Conservation (phyloP, 2,113 vertebrate species). For the Vulpes ferrilata region DNA sequence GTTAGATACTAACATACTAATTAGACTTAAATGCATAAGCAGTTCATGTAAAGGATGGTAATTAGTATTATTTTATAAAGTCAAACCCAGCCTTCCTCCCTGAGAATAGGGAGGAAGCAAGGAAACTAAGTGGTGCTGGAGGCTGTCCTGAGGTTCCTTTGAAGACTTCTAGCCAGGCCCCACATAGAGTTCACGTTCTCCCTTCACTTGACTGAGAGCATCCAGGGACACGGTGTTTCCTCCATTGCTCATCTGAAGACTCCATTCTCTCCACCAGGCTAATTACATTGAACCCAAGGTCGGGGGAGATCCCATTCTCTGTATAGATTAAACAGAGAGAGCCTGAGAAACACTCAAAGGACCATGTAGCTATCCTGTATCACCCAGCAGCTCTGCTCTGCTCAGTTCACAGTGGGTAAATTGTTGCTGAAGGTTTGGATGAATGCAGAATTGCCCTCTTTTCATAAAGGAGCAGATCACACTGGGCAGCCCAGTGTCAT, state of each 20-base stretch:
- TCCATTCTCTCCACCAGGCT: not conserved
- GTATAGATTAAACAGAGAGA: not conserved
- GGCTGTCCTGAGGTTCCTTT: not conserved
- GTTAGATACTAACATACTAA: not conserved
- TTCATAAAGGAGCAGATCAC: not conserved
- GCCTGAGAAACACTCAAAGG: not conserved
- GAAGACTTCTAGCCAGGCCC: not conserved
- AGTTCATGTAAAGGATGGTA: not conserved
- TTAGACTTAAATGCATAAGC: not conserved
- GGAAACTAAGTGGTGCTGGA: not conserved
- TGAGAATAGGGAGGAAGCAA: not conserved
- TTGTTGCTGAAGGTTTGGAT: not conserved
- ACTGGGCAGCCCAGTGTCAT: no score
- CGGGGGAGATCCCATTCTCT: not conserved
- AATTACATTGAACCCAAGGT: not conserved
- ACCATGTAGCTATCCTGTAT: not conserved
- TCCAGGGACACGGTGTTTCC: not conserved
- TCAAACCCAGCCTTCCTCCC: not conserved
- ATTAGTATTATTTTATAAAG: constrained; percentile 36
- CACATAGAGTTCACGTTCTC: not conserved
- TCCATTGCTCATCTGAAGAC: not conserved
- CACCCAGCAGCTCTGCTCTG: not conserved
- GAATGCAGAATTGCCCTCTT: not conserved
- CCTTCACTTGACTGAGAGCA: not conserved
- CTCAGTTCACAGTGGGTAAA: not conserved